A percentile compares a stretch with the other conserved stretches of the same genome.
phyloP scores from a whole-genome alignment of 2,113 vertebrate genomes.

The Semicossyphus pulcher region DNA sequence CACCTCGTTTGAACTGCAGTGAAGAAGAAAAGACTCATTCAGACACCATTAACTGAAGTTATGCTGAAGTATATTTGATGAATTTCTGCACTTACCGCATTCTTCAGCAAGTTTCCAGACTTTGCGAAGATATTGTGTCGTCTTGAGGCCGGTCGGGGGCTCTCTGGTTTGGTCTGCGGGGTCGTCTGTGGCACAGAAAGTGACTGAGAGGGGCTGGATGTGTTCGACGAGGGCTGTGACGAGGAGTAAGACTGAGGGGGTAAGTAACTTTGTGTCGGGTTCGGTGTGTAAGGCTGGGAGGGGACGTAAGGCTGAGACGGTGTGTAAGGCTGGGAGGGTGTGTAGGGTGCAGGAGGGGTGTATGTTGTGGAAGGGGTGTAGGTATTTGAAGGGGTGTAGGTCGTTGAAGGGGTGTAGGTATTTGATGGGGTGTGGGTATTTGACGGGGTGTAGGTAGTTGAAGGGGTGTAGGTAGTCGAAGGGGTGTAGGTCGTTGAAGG shows the following conservation, averaged over 20 bases:
- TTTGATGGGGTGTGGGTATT: not conserved
- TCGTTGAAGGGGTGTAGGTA: not conserved
- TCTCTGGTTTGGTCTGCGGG: constrained; percentile 33
- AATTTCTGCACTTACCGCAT: constrained; percentile 61
- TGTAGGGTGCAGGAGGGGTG: not conserved
- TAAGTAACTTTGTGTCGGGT: constrained; percentile 16
- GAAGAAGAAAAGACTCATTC: not conserved
- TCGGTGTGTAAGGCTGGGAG: not conserved
- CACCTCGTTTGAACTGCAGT: constrained; percentile 77
- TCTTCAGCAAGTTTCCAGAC: constrained; percentile 79
- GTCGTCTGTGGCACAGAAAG: not conserved
- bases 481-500: not conserved
- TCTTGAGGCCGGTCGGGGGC: constrained; percentile 37
- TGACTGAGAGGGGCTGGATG: constrained; percentile 9
- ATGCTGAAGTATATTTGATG: not conserved
- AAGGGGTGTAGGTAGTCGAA: not conserved
- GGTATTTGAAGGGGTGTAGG: not conserved
- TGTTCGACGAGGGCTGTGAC: not conserved
- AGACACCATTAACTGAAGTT: too few species aligned
- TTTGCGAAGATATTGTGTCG: constrained; percentile 78
- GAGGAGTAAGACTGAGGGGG: constrained; percentile 23
- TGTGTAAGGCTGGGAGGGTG: constrained; percentile 10
- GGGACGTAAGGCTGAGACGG: constrained; percentile 7
- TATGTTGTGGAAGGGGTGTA: constrained; percentile 25
- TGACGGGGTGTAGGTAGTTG: not conserved